Evolutionary conservation across 2,113 vertebrate genomes (phyloP), one percentile per base, ranked within the genome.

Genomic region (Chaetodon trifascialis): DNA sequence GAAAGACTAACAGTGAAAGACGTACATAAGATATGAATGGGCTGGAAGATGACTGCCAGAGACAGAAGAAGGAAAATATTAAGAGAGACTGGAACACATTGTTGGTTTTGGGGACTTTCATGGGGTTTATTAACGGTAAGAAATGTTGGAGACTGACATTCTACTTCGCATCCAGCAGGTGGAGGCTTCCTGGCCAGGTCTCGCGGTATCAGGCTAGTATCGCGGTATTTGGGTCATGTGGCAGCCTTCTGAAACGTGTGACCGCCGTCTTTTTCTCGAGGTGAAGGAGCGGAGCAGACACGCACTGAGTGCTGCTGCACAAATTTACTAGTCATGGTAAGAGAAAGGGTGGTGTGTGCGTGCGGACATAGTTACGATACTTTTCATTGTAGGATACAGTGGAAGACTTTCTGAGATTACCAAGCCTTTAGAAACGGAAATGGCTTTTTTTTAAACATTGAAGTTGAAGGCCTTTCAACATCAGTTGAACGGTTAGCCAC

Each of bases 291-390:
- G 0, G 65, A 60, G 3, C 42, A n/a, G 86, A 83, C 88, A 4
- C 69, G 12, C 7, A 0, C 0, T 30, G 82, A 14, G 83, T 69
- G 77, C 84, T 74, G 82, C 80, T 72, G 82, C 71, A 12, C 2
- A 88, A 0, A 87, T 63, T 81, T 12, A 19, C 0, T 4, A 21
- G 90, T 42, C 60, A 94, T 94, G 93, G 93, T 94, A 83, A 90
- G 86, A 34, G 0, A 59, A 47, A 0, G 2, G 1, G 0, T 9
- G 5, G 1, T 73, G 14, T 2, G 0, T 38, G 11, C n/a, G n/a
- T 40, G 10, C 11, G 6, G 15, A 1, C 3, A 0, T 14, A 2
- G 0, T 10, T 51, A 19, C 0, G 34, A 4, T n/a, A 6, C 17
- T 21, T 51, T 0, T 46, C 0, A 0, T 11, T 40, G 0, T 34